These are phyloP conservation scores for Diaphora mendica DNA, from an alignment of 2,888 invertebrate species.

Conservation along the genomic window DNA sequence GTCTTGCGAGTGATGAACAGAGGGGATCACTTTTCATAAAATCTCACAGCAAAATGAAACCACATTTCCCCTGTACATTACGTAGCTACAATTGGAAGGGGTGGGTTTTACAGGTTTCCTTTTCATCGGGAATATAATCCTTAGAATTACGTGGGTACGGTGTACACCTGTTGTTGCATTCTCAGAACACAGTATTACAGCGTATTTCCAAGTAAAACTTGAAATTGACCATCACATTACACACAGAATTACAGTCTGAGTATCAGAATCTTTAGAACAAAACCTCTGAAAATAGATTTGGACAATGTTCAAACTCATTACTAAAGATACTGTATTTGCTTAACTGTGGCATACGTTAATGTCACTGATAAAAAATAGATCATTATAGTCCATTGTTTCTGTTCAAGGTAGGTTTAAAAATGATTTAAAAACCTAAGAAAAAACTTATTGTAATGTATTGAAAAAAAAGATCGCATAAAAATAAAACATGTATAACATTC, in stretches of 20 bases:
- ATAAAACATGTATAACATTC: too few species aligned
- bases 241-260: not conserved
- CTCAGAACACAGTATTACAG: not conserved
- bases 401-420: slow-evolving; percentile 18
- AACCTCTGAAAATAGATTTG: not conserved
- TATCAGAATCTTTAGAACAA: not conserved
- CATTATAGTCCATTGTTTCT: slow-evolving; percentile 12
- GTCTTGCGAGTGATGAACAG: not conserved
- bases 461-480: not conserved
- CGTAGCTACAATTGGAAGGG: not conserved
- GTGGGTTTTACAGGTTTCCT: not conserved
- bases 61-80: not conserved
- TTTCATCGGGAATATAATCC: not conserved
- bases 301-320: not conserved
- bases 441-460: not conserved
- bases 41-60: not conserved
- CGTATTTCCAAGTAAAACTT: not conserved
- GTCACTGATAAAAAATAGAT: slow-evolving; percentile 30
- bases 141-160: not conserved
- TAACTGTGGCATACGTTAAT: not conserved
- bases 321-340: not conserved
- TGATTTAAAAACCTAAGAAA: not conserved
- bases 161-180: not conserved
- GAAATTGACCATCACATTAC: not conserved
- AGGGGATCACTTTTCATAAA: not conserved